Base-by-base conservation (phyloP, 2,888 invertebrate species). In the Drosophila kanekoi region DNA sequence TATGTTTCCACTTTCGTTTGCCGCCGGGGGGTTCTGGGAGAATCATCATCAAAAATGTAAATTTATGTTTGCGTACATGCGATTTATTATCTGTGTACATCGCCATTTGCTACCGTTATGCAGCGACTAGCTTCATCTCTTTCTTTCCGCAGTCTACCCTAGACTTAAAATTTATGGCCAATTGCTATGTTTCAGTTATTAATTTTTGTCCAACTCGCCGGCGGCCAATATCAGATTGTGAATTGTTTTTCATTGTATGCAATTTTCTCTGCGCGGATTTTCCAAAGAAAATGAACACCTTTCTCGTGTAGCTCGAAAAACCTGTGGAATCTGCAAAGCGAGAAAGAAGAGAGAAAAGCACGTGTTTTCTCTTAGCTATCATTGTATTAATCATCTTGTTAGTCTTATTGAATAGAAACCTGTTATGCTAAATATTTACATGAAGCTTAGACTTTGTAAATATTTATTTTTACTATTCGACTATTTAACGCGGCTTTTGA, bases 31-130 rank as follows among this genome's bases (percentile, higher is more conserved):
- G 11, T 6, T 18, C 16, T 9, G 37, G 1, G 44, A 49, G 81
- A 86, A 73, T 86, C 72, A 84, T 85, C 87, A 86, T 86, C 85
- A 87, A 86, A 89, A 82, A 86, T 86, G 76, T 78, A 87, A 86
- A 86, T 86, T 86, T 86, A 89, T 86, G 88, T 86, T 79, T 75
- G 51, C 72, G 57, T 67, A 72, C 62, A 48, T 53, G 61, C 82
- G 80, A 86, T 89, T 89, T 86, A 87, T 86, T 85, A 71, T 76
- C 76, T 47, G 43, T 51, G 14, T 38, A 43, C 35, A 48, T 11
- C 49, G 41, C 13, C 35, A 23, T 28, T 18, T 41, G 33, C 49
- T 16, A n/a, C 47, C 53, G 18, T 41, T 52, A 28, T 28, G 8
- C 28, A 28, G 28, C 28, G 28, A 28, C 28, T 28, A 28, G 8